Evolutionary conservation across 2,113 vertebrate genomes (phyloP).

Genomic region (Eonycteris spelaea): DNA sequence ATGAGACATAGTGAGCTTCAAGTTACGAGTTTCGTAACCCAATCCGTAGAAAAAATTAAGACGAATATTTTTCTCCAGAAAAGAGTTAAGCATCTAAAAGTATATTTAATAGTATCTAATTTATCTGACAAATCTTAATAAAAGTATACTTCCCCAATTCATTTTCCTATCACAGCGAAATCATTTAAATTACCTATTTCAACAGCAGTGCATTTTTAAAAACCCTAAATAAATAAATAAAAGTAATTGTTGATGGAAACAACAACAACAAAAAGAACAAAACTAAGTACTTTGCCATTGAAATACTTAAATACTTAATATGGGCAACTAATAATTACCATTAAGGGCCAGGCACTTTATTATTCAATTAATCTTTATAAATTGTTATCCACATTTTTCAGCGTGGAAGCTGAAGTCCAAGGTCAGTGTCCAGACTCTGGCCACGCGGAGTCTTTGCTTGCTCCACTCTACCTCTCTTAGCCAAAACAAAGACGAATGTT

Average conservation of each 20-base stretch:
- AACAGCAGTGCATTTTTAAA: neutral
- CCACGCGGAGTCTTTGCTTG: neutral
- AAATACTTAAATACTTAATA: neutral
- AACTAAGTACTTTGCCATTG: neutral
- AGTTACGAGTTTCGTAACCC: neutral
- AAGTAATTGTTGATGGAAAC: no score
- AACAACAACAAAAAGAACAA: neutral
- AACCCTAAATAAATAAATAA: no score
- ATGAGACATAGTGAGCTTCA: constrained; percentile 38
- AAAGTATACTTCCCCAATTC: neutral
- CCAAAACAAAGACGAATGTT: neutral
- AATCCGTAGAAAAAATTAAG: constrained; percentile 22
- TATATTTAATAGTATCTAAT: neutral
- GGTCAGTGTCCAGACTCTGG: neutral
- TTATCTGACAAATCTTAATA: neutral
- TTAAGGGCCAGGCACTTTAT: neutral
- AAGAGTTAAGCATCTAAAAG: constrained; percentile 19
- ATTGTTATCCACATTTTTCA: neutral
- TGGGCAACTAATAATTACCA: neutral
- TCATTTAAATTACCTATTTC: constrained; percentile 32
- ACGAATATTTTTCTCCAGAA: neutral
- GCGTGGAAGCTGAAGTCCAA: neutral
- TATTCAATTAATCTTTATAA: neutral
- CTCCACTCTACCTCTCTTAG: neutral
- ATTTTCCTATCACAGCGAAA: neutral